Evolutionary conservation across 2,888 invertebrate species (phyloP).

Genomic region (Drosophila anomalipes): DNA sequence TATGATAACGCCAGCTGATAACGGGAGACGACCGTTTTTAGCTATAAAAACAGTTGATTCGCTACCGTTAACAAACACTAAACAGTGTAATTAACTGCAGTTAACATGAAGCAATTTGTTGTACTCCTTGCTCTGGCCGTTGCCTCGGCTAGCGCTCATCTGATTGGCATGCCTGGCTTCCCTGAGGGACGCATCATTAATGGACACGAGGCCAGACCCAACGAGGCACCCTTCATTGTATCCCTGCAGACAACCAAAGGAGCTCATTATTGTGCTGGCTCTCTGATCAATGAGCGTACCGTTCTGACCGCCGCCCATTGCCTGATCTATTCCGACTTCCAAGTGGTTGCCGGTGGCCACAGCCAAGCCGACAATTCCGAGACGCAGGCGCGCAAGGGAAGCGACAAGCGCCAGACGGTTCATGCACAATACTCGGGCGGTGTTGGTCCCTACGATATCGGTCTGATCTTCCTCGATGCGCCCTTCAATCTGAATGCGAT

Average conservation of each 20-base stretch:
- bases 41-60: constrained; percentile 49
- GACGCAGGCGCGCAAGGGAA: constrained; percentile 71
- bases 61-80: constrained; percentile 24
- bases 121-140: constrained; percentile 66
- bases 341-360: constrained; percentile 84
- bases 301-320: constrained; percentile 85
- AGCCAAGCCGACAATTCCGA: constrained; percentile 59
- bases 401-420: constrained; percentile 52
- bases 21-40: not conserved
- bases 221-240: constrained; percentile 85
- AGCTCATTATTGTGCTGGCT: constrained; percentile 84
- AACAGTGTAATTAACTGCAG: constrained; percentile 13
- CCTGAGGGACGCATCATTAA: constrained; percentile 82
- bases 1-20: constrained; percentile 45
- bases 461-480: constrained; percentile 83
- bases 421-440: constrained; percentile 83
- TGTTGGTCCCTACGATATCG: constrained; percentile 86
- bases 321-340: constrained; percentile 53
- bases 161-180: constrained; percentile 63
- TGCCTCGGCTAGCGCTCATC: constrained; percentile 57
- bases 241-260: constrained; percentile 69
- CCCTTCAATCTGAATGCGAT: constrained; percentile 74
- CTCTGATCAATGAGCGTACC: constrained; percentile 74
- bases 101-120: constrained; percentile 74
- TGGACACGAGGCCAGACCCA: constrained; percentile 78